phyloP scores from a whole-genome alignment of 2,888 invertebrate species.

The Aphidius colemani region DNA sequence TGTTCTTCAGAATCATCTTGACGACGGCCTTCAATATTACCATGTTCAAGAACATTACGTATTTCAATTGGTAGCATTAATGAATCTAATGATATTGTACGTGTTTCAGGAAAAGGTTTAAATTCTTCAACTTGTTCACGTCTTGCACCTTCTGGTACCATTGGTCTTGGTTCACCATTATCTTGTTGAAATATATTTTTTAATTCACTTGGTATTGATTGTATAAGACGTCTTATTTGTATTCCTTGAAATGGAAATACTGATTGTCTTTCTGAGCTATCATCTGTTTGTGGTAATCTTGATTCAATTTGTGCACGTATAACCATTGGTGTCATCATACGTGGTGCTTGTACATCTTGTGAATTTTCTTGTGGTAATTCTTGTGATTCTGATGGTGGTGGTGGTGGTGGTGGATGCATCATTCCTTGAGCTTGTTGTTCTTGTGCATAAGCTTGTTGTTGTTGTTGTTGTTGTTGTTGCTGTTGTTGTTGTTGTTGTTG shows the following conservation, averaged over 20 bases:
- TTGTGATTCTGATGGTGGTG: conserved; percentile 36
- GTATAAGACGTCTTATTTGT: conserved; percentile 52
- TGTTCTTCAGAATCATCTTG: conserved; percentile 45
- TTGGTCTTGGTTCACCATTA: conserved; percentile 45
- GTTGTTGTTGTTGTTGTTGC: conserved; percentile 43
- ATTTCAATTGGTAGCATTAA: conserved; percentile 53
- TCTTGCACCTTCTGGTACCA: conserved; percentile 48
- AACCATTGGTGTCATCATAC: conserved; percentile 45
- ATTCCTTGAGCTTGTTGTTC: conserved; percentile 44
- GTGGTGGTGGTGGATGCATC: conserved; percentile 47
- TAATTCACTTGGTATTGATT: conserved; percentile 53
- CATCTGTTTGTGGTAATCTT: conserved; percentile 31
- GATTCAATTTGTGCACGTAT: conserved; percentile 45
- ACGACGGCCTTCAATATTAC: conserved; percentile 50
- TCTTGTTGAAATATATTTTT: conserved; percentile 55
- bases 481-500: conserved; percentile 44
- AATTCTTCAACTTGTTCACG: conserved; percentile 52
- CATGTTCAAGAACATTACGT: conserved; percentile 51
- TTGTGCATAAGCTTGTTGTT: conserved; percentile 37
- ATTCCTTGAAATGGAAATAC: conserved; percentile 55
- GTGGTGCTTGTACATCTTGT: conserved; percentile 36
- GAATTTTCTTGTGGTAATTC: conserved; percentile 43
- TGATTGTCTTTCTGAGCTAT: conserved; percentile 44
- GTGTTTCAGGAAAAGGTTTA: conserved; percentile 51
- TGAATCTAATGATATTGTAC: conserved; percentile 47